Percentiles rank a stretch among this genome's conserved stretches.
These are phyloP conservation scores for Rhyzopertha dominica DNA, from an alignment of 1,140 invertebrate genomes.

Conservation along the genomic window DNA sequence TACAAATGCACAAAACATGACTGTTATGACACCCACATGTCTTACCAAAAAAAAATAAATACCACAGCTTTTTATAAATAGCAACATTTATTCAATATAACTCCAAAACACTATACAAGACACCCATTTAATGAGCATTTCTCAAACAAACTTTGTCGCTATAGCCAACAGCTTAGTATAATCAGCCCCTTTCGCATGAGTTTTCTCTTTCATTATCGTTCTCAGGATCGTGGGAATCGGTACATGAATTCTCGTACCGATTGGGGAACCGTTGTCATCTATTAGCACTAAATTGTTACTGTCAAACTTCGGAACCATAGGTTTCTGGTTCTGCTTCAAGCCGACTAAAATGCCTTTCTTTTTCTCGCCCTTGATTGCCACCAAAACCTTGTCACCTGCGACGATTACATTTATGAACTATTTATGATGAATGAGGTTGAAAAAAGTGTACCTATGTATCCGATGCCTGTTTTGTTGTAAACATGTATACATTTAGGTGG, in stretches of 20 bases:
- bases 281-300: conserved; percentile 96
- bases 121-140: too few species aligned
- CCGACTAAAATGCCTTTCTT: conserved; percentile 95
- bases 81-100: too few species aligned
- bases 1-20: too few species aligned
- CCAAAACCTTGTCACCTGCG: conserved; percentile 80
- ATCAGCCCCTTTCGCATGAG: conserved; percentile 78
- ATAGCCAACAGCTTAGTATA: conserved; percentile 94
- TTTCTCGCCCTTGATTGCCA: conserved; percentile 96
- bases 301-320: conserved; percentile 88
- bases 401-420: conserved; percentile 8
- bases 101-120: too few species aligned
- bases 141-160: conserved; percentile 90
- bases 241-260: conserved; percentile 90
- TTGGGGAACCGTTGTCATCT: conserved; percentile 87
- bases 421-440: too few species aligned
- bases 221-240: conserved; percentile 92
- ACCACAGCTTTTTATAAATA: too few species aligned
- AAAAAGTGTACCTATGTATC: conserved; percentile 59
- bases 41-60: too few species aligned
- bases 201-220: conserved; percentile 78
- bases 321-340: conserved; percentile 74
- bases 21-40: too few species aligned
- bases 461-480: conserved; percentile 73
- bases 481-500: conserved; percentile 85